phyloP scores from a whole-genome alignment of 2,888 invertebrate genomes.

The Parnassius orleans region DNA sequence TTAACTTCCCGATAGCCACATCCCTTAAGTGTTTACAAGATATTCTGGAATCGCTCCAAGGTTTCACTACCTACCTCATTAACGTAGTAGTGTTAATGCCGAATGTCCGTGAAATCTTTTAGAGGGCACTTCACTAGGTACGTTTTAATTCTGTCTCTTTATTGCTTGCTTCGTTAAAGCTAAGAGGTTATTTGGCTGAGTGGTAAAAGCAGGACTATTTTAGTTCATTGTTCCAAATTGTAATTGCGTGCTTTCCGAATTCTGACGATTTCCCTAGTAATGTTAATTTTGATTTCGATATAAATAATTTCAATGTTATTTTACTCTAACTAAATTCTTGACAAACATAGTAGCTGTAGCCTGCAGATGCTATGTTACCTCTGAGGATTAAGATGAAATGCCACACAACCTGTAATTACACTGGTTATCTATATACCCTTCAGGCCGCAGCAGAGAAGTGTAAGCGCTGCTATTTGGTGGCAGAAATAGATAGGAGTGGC shows the following conservation, averaged over 20 bases:
- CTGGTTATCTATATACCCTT: too few species aligned
- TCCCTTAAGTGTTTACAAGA: conserved; percentile 55
- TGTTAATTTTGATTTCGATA: too few species aligned
- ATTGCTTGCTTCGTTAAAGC: conserved; percentile 67
- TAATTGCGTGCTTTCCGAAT: conserved; percentile 13
- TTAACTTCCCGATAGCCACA: conserved; percentile 20
- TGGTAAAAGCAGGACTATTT: conserved; percentile 39
- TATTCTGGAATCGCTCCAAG: conserved; percentile 68
- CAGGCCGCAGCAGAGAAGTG: too few species aligned
- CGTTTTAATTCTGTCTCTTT: conserved; percentile 66
- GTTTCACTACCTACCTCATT: conserved; percentile 69
- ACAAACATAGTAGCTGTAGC: too few species aligned
- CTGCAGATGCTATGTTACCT: too few species aligned
- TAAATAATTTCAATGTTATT: too few species aligned
- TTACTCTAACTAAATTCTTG: too few species aligned
- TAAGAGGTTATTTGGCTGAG: conserved; percentile 69
- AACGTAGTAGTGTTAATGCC: conserved; percentile 66
- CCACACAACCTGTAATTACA: too few species aligned
- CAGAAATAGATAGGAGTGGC: too few species aligned
- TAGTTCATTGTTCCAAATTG: conserved; percentile 25
- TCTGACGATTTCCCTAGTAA: too few species aligned
- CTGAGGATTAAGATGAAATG: too few species aligned
- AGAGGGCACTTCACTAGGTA: conserved; percentile 57
- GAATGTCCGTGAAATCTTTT: conserved; percentile 72
- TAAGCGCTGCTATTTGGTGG: too few species aligned